A percentile compares a stretch with the other conserved stretches of the same genome.
These are phyloP conservation scores for Rhingia campestris DNA, from an alignment of 2,888 invertebrate species.

Conservation along the genomic window DNA sequence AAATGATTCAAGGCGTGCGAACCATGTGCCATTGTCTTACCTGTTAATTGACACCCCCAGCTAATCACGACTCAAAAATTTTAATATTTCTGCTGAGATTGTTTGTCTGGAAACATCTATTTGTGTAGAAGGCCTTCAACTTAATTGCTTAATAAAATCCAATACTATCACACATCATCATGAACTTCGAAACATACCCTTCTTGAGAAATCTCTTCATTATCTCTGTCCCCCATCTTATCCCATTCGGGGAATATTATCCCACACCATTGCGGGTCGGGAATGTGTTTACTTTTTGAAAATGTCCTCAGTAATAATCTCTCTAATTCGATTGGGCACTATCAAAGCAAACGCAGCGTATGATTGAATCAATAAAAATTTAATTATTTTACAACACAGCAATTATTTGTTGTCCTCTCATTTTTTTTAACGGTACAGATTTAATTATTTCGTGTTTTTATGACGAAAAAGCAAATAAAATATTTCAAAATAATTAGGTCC, in stretches of 20 bases:
- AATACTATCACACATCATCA: neutral
- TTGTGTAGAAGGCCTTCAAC: neutral
- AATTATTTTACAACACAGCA: conserved; percentile 45
- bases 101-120: too few relatives aligned
- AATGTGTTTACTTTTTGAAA: too few relatives aligned
- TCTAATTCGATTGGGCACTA: conserved; percentile 15
- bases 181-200: neutral
- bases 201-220: neutral
- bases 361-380: conserved; percentile 45
- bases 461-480: neutral
- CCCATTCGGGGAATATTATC: neutral
- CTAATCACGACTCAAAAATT: neutral
- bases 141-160: neutral
- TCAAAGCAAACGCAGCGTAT: neutral
- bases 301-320: neutral
- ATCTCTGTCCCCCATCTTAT: neutral
- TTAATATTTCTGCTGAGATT: too few relatives aligned
- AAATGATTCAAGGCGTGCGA: too few relatives aligned
- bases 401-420: conserved; percentile 7
- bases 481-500: conserved; percentile 29
- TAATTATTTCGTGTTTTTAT: conserved; percentile 25
- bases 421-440: conserved; percentile 29
- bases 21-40: conserved; percentile 6
- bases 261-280: neutral
- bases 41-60: conserved; percentile 6